Base-by-base conservation (phyloP, 2,113 vertebrate genomes). In the Ibidorhyncha struthersii region DNA sequence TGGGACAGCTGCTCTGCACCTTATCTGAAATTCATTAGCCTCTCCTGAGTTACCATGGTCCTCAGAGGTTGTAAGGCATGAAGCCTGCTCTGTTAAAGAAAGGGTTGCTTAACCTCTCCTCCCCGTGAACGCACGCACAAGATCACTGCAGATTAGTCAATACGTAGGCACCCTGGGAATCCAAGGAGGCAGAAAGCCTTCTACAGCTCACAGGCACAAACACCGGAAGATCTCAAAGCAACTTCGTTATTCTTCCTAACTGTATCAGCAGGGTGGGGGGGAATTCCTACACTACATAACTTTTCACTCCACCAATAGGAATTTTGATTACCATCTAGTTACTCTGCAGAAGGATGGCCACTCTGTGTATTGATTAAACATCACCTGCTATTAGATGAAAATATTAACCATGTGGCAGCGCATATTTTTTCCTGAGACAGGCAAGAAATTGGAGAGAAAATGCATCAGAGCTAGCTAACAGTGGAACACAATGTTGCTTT, bases 21-120 rank as follows among this genome's bases (percentile, higher is more conserved):
- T 82, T 59, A 82, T 61, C 86, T 82, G 91, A 95, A 93, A 82
- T 91, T 89, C 87, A 87, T 93, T 63, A 96, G n/a, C 89, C 56
- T 70, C n/a, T 66, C 32, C 72, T 41, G 38, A 41, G 69, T 53
- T 67, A 67, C 72, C n/a, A 55, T 38, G 2, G 2, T 20, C 56
- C 86, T 89, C 43, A 81, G 55, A 71, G 6, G 21, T 21, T 92
- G 18, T 32, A 66, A 83, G 72, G 47, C 72, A 91, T 30, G 43
- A 83, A 73, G 41, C 43, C 18, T 73, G 71, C 53, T 69, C 52
- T 50, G 4, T 18, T 71, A 65, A 73, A 55, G 58, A 45, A 76
- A 72, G 63, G 43, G 26, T 3, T 58, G 53, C 67, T 92, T 66
- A 66, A 67, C 20, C 50, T 92, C 47, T 74, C 55, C 52, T 89